Evolutionary conservation across 92 coral and sea anemone species (phyloP), one percentile per base, ranked within the genome.

Genomic region (Paragorgia papillata): DNA sequence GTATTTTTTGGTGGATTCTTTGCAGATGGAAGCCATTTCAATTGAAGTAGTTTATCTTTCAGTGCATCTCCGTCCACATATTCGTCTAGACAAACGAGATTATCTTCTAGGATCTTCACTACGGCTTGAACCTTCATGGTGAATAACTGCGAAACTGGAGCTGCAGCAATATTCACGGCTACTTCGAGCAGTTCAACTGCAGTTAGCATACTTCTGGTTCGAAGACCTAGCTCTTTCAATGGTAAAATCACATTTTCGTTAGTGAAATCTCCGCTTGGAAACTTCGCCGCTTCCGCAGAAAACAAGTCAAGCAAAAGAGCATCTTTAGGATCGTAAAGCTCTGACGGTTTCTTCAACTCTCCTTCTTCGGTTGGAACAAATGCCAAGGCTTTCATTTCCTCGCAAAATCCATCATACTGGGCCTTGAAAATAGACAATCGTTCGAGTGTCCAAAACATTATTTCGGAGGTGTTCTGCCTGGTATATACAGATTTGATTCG

Each of bases 391-490:
- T 44, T 48, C 39, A 68, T 44, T 35, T 21, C 59, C 40, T 46
- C 12, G 7, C 2, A 7, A 29, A 68, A 68, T 46, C 6, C 22
- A 27, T 68, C 39, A 43, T 14, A 26, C 12, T 68, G 58, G 27
- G 58, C 18, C 54, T 44, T 87, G 31, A 93, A 79, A 7, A 88
- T 89, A n/a, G 94, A 86, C 4, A 93, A 88, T 34, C 92, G 83
- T 70, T 86, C 91, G 32, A 93, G 82, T 29, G 91, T 96, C 97
- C 96, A 93, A 26, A 85, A 73, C 97, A 93, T 93, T n/a, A 93
- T 78, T 13, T 75, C 82, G 10, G 94, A 76, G 12, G 89, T 85
- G 54, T 93, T 87, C 30, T 83, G 86, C 76, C 85, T 71, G 51
- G 85, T 82, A 77, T 93, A 93, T 29, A 87, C 75, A 10, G 73